phyloP scores from a whole-genome alignment of 35 echinoderm and acorn worm genomes.

The Eucidaris tribuloides region DNA sequence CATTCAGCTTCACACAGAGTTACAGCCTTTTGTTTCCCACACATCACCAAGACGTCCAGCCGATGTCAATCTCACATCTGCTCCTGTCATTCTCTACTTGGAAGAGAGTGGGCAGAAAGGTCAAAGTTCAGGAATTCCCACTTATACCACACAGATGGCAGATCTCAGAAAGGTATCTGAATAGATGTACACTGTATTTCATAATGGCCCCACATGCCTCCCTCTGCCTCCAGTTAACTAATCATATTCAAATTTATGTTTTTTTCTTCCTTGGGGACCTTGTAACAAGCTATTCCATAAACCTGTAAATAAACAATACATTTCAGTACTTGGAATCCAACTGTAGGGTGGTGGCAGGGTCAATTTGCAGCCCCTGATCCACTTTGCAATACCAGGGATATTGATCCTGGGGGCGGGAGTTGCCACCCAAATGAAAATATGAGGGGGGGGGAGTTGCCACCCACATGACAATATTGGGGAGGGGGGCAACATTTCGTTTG shows the following conservation, averaged over 20 bases:
- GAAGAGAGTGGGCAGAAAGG: slow-evolving; percentile 16
- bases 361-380: too few relatives aligned
- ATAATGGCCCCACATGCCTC: not conserved
- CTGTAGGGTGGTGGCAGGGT: too few relatives aligned
- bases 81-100: slow-evolving; percentile 51
- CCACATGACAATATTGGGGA: too few relatives aligned
- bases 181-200: not conserved
- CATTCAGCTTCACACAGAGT: slow-evolving; percentile 44
- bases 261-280: not conserved
- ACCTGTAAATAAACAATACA: too few relatives aligned
- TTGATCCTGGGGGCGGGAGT: too few relatives aligned
- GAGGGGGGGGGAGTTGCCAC: too few relatives aligned
- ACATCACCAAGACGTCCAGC: not conserved
- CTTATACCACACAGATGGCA: slow-evolving; percentile 7
- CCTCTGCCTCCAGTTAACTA: not conserved
- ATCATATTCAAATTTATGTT: not conserved
- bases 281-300: not conserved
- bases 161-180: slow-evolving; percentile 70
- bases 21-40: slow-evolving; percentile 37
- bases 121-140: not conserved
- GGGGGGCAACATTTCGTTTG: too few relatives aligned
- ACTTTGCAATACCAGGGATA: too few relatives aligned
- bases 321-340: too few relatives aligned
- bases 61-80: slow-evolving; percentile 55
- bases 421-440: too few relatives aligned